phyloP scores from a whole-genome alignment of 2,113 vertebrate genomes.

The Sisor rabdophorus region DNA sequence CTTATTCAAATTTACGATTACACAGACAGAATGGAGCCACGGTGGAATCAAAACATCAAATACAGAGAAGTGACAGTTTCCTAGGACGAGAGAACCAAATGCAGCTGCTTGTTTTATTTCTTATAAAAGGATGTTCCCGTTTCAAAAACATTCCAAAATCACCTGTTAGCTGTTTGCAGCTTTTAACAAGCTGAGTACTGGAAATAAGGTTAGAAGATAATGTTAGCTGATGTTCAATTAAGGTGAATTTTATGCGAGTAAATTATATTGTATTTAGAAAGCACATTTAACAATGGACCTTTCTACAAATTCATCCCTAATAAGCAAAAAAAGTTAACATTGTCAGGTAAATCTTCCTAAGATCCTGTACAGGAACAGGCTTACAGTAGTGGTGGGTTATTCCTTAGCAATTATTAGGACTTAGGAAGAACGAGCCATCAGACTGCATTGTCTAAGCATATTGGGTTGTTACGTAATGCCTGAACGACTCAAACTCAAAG shows the following conservation, averaged over 20 bases:
- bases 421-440: too few species aligned
- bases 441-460: too few species aligned
- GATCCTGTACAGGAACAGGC: too few species aligned
- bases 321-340: too few species aligned
- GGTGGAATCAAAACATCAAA: not conserved
- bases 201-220: not conserved
- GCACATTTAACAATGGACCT: not conserved
- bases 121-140: not conserved
- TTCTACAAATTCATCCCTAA: too few species aligned
- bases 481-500: too few species aligned
- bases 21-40: not conserved
- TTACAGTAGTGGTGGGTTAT: too few species aligned
- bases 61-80: not conserved
- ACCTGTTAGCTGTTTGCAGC: not conserved
- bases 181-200: not conserved
- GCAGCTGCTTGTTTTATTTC: constrained; percentile 3
- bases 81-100: not conserved
- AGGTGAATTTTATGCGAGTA: not conserved
- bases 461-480: too few species aligned
- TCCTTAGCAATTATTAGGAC: too few species aligned
- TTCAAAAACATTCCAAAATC: not conserved
- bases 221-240: not conserved
- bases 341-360: too few species aligned
- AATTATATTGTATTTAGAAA: not conserved
- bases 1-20: not conserved